Percentiles rank a stretch among this genome's conserved stretches.
phyloP scores from a whole-genome alignment of 2,113 vertebrate genomes.

The Tylochromis polylepis region DNA sequence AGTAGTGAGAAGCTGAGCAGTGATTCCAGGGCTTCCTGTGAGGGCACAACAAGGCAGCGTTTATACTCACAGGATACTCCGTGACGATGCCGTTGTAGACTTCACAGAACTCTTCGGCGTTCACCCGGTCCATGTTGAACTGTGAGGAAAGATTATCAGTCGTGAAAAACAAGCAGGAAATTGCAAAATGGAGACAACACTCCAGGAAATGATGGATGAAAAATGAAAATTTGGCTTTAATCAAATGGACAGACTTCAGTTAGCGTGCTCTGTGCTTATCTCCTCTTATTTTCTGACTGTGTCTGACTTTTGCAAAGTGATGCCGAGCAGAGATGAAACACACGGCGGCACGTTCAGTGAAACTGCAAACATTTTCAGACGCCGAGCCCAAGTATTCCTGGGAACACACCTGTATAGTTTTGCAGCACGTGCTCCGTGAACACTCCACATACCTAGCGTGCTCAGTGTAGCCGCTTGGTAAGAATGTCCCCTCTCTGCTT shows the following conservation, averaged over 20 bases:
- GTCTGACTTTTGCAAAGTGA: no score
- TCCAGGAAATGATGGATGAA: background rate
- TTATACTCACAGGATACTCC: conserved; percentile 86
- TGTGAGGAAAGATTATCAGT: conserved; percentile 35
- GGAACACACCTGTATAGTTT: background rate
- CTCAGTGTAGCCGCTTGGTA: background rate
- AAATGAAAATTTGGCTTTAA: background rate
- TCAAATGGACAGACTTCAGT: background rate
- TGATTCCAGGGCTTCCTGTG: background rate
- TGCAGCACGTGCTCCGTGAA: background rate
- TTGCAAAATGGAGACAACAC: background rate
- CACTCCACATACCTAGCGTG: no score
- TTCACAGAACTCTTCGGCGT: conserved; percentile 92
- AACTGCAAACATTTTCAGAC: no score
- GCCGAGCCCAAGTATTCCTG: no score
- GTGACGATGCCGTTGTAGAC: conserved; percentile 89
- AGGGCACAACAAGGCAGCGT: background rate
- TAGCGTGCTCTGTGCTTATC: background rate
- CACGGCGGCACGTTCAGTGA: no score
- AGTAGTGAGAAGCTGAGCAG: background rate
- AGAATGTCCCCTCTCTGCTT: background rate
- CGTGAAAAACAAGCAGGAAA: background rate
- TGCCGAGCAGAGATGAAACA: no score
- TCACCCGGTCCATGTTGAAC: conserved; percentile 87
- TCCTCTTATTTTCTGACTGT: background rate